A percentile compares a stretch with the other conserved stretches of the same genome.
Conservation (phyloP, 2,113 vertebrate species). For the Cheirogaleus medius region DNA sequence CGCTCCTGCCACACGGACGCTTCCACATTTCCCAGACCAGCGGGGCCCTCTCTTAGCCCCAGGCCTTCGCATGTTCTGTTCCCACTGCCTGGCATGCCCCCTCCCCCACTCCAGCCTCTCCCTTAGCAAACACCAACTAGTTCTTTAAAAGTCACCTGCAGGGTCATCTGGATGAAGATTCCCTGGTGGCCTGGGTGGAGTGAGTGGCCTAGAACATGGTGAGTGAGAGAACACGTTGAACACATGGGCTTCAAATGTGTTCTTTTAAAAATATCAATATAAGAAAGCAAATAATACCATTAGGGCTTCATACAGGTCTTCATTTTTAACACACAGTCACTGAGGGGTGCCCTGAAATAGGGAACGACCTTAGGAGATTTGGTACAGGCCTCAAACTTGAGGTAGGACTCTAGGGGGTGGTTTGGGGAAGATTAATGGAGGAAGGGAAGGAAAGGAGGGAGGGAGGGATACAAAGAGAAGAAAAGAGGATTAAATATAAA, state of each 20-base stretch:
- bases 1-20: not conserved
- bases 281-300: not conserved
- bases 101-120: not conserved
- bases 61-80: not conserved
- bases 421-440: not conserved
- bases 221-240: not conserved
- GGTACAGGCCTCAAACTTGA: not conserved
- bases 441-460: too few relatives aligned
- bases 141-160: not conserved
- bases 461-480: not conserved
- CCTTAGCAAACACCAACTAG: not conserved
- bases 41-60: not conserved
- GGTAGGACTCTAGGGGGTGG: not conserved
- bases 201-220: not conserved
- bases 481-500: not conserved
- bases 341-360: not conserved
- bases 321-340: not conserved
- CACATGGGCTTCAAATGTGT: not conserved
- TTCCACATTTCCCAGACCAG: not conserved
- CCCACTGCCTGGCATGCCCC: not conserved
- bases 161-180: not conserved
- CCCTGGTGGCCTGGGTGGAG: not conserved
- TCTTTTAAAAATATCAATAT: not conserved
- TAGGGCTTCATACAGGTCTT: not conserved
- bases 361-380: not conserved